Base-by-base conservation (phyloP, 2,888 invertebrate species). In the Ormyrus thymus region DNA sequence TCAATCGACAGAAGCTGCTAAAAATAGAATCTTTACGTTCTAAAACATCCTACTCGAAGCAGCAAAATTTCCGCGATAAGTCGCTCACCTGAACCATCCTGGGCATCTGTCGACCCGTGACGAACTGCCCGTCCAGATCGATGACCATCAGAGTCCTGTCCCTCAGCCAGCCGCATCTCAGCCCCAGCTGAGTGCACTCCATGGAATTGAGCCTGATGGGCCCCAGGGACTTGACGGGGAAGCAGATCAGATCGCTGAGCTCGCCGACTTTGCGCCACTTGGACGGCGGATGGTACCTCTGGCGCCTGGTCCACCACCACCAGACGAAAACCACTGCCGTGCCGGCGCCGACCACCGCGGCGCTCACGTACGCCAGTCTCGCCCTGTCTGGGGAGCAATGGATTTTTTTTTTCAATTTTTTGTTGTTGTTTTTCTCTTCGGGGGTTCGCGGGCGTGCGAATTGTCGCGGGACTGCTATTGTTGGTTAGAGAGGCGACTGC, bases 141-240 rank as follows among this genome's bases (percentile, higher is more conserved):
- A 92, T 90, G 10, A 94, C 90, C 93, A 93, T 92, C 59, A 94
- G 88, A 0, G 91, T 89, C 82, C 94, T 92, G 84, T 93, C 93
- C 51, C 92, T 88, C 9, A 93, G 85, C 91, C 92, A 92, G 5
- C 92, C 92, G 69, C 90, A 90, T 83, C 90, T 91, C 43, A 93
- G 84, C 0, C 94, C 94, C 29, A 94, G 84, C n/a, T 86, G 83
- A 0, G 92, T 90, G 84, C 92, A 92, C 83, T 92, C 92, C 80
- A 92, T 92, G n/a, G 89, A 88, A 55, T 89, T 91, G 78, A 92
- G 79, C 2, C 91, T 85, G 45, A 93, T 84, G 0, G 91, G 88
- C 0, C 92, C 93, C 75, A 93, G 92, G 0, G 94, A 93, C 86
- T 94, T 94, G 11, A 94, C 90, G 0, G 94, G 94, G 83, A 92